Evolutionary conservation across 2,888 invertebrate species (phyloP).

Genomic region (Catocala sponsa): DNA sequence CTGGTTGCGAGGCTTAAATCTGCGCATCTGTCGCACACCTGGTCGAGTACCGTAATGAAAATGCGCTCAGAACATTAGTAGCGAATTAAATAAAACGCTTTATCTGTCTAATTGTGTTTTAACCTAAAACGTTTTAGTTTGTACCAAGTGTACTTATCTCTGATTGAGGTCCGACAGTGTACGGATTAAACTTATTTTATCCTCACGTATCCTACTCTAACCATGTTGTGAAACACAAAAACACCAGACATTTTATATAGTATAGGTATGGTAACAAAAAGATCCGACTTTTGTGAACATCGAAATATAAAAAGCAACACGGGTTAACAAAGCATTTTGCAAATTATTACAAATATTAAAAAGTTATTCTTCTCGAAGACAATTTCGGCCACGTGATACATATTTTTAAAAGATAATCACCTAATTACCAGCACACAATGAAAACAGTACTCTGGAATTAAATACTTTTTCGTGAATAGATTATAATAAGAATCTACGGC

Average conservation of each 20-base stretch:
- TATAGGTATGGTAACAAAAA: neutral
- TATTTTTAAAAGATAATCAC: slow-evolving; percentile 24
- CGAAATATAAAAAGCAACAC: no score
- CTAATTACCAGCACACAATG: slow-evolving; percentile 27
- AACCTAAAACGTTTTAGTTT: slow-evolving; percentile 51
- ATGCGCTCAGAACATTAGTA: slow-evolving; percentile 1
- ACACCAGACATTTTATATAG: slow-evolving; percentile 12
- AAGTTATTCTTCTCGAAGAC: neutral
- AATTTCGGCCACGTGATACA: neutral
- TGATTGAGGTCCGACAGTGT: slow-evolving; percentile 68
- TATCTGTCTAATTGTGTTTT: slow-evolving; percentile 50
- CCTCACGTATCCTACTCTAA: slow-evolving; percentile 48
- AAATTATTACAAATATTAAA: neutral
- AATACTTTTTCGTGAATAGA: slow-evolving; percentile 35
- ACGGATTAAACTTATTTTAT: slow-evolving; percentile 51
- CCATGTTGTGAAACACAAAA: slow-evolving; percentile 34
- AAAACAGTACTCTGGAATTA: slow-evolving; percentile 24
- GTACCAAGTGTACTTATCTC: slow-evolving; percentile 48
- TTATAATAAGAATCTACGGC: slow-evolving; percentile 27
- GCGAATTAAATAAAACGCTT: slow-evolving; percentile 13
- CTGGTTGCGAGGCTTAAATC: neutral
- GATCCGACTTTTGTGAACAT: neutral
- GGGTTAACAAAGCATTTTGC: no score
- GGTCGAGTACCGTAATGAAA: neutral
- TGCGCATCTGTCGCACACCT: neutral